Conservation (phyloP, 2,113 vertebrate genomes). For the Megaceryle torquata region DNA sequence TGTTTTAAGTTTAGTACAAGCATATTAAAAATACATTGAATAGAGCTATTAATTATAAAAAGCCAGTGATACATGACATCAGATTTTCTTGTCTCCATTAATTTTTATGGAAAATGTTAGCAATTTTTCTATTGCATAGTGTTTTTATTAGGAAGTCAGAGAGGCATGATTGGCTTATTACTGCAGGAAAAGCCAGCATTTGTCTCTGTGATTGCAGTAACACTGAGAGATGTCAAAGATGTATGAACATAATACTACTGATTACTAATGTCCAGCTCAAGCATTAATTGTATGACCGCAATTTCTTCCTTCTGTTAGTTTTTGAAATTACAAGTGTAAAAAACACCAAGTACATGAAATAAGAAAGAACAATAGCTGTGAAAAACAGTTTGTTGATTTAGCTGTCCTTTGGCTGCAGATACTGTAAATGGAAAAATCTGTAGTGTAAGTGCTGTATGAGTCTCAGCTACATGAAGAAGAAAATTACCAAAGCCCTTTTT, state of each 20-base stretch:
- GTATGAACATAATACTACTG: conserved; percentile 47
- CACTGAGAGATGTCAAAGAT: conserved; percentile 53
- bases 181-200: conserved; percentile 49
- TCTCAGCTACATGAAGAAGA: neutral
- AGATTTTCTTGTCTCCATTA: conserved; percentile 39
- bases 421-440: conserved; percentile 42
- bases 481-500: neutral
- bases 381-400: conserved; percentile 65
- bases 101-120: conserved; percentile 49
- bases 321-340: conserved; percentile 69
- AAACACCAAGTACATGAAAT: conserved; percentile 64
- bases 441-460: neutral
- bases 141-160: conserved; percentile 58
- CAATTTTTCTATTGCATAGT: conserved; percentile 31
- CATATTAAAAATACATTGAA: conserved; percentile 23
- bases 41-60: conserved; percentile 18
- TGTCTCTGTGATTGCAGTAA: conserved; percentile 39
- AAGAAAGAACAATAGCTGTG: conserved; percentile 57
- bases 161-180: conserved; percentile 57
- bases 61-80: neutral
- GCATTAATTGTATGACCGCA: conserved; percentile 40
- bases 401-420: conserved; percentile 30
- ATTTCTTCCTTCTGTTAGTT: conserved; percentile 58
- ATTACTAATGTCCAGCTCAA: conserved; percentile 64
- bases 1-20: neutral